Evolutionary conservation across 2,113 vertebrate species (phyloP).

Genomic region (Monopterus albus): DNA sequence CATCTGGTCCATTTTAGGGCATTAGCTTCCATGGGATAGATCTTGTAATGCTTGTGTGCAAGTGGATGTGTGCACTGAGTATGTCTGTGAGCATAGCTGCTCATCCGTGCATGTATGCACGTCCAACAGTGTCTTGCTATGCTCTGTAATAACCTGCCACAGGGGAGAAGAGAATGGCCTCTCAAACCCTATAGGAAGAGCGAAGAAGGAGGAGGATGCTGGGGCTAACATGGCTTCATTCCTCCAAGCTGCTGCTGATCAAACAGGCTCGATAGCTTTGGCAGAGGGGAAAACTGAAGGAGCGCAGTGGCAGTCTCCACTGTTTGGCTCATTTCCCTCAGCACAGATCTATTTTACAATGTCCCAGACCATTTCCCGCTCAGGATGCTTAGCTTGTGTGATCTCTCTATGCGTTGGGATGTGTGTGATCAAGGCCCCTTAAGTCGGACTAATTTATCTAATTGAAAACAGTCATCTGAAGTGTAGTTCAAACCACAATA

Average conservation of each 20-base stretch:
- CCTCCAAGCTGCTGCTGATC: constrained; percentile 58
- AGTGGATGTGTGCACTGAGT: constrained; percentile 31
- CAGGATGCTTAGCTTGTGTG: constrained; percentile 49
- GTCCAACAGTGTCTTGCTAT: constrained; percentile 17
- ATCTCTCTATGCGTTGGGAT: constrained; percentile 46
- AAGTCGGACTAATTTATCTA: constrained; percentile 66
- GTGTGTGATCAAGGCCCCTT: constrained; percentile 54
- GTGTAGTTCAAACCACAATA: constrained; percentile 57
- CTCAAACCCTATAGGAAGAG: constrained; percentile 22
- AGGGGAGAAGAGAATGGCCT: constrained; percentile 30
- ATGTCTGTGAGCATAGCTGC: constrained; percentile 43
- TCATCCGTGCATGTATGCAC: constrained; percentile 38
- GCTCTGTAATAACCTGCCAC: constrained; percentile 43
- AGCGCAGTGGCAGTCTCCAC: constrained; percentile 45
- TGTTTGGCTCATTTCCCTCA: constrained; percentile 69
- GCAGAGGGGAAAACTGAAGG: constrained; percentile 37
- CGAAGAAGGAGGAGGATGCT: not conserved
- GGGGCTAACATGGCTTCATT: constrained; percentile 38
- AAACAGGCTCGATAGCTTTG: constrained; percentile 52
- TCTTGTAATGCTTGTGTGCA: constrained; percentile 54
- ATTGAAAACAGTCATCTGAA: constrained; percentile 70
- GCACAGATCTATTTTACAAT: constrained; percentile 67
- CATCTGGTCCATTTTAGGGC: constrained; percentile 69
- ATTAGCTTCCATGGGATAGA: constrained; percentile 52
- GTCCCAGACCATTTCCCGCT: constrained; percentile 69